These are phyloP conservation scores for Xylocampa areola DNA, from an alignment of 2,888 invertebrate genomes.

Conservation along the genomic window DNA sequence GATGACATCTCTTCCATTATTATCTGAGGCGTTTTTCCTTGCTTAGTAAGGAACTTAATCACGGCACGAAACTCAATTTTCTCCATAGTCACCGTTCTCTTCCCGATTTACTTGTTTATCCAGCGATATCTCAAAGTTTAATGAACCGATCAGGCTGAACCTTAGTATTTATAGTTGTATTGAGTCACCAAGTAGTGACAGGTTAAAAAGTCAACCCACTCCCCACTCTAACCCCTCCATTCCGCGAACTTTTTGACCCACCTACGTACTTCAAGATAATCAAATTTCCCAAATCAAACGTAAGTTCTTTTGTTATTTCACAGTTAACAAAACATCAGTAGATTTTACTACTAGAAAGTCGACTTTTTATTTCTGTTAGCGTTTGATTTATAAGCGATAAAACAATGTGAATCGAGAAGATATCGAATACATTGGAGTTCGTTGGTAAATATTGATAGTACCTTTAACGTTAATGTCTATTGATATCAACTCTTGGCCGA, in stretches of 20 bases:
- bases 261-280: neutral
- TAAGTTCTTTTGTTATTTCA: slow-evolving; percentile 14
- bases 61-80: no score
- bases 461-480: slow-evolving; percentile 57
- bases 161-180: no score
- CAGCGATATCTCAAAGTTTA: no score
- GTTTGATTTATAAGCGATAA: slow-evolving; percentile 50
- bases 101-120: no score
- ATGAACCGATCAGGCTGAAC: no score
- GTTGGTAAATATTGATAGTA: slow-evolving; percentile 58
- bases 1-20: no score
- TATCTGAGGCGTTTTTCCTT: no score
- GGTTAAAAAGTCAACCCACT: no score
- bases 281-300: neutral
- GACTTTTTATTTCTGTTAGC: slow-evolving; percentile 38
- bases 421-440: slow-evolving; percentile 46
- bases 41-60: no score
- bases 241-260: neutral
- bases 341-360: slow-evolving; percentile 55
- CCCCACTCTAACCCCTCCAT: no score
- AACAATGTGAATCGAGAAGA: slow-evolving; percentile 52
- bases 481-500: slow-evolving; percentile 48
- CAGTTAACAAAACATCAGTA: slow-evolving; percentile 17
- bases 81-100: no score
- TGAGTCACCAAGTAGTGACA: no score